Conservation (phyloP, 2,797 vertebrate genomes). For the Enteromius paludinosus region DNA sequence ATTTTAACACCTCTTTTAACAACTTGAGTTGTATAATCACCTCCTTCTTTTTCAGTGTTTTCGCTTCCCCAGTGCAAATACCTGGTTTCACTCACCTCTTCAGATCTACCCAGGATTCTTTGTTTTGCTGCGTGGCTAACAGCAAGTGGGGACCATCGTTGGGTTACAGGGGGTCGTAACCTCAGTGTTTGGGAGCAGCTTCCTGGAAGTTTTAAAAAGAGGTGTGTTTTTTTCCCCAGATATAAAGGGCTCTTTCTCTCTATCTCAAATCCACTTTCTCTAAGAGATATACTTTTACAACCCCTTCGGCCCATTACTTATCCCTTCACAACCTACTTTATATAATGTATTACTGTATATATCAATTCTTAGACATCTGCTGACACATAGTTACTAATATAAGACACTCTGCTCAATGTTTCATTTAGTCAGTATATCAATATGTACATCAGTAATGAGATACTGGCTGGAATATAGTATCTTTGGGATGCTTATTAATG, state of each 20-base stretch:
- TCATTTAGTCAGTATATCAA: conserved; percentile 30
- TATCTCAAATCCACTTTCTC: background rate
- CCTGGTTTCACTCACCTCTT: conserved; percentile 77
- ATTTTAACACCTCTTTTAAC: conserved; percentile 8
- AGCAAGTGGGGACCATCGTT: conserved; percentile 81
- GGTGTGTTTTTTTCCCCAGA: conserved; percentile 63
- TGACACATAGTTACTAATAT: conserved; percentile 30
- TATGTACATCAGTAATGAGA: conserved; percentile 42
- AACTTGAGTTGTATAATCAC: conserved; percentile 13
- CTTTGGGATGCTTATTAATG: conserved; percentile 38
- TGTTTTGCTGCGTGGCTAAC: conserved; percentile 81
- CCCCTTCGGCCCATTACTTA: background rate
- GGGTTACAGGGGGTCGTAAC: conserved; percentile 79
- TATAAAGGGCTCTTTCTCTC: background rate
- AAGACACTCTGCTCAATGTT: conserved; percentile 24
- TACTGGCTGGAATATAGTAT: conserved; percentile 29
- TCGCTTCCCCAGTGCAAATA: conserved; percentile 78
- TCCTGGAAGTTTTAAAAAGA: conserved; percentile 74
- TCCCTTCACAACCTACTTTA: background rate
- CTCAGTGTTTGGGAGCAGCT: conserved; percentile 84
- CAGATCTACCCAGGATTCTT: conserved; percentile 75
- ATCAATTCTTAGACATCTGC: background rate
- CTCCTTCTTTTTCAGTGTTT: conserved; percentile 71
- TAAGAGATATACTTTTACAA: background rate
- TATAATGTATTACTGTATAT: conserved; percentile 26